Conservation (phyloP, 2,888 invertebrate genomes). For the Belgica antarctica region DNA sequence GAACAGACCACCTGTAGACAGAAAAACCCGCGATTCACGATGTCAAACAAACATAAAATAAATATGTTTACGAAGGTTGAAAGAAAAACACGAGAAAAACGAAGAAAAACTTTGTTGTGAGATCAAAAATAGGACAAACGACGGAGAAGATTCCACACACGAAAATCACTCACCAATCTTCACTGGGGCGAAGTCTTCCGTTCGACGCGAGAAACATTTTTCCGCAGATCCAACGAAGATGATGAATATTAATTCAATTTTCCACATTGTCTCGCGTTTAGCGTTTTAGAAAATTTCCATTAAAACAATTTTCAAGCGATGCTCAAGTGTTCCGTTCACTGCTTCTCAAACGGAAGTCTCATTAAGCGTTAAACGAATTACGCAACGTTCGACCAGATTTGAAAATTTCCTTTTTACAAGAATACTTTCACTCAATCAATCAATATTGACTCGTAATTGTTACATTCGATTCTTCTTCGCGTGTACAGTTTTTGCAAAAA, state of each 20-base stretch:
- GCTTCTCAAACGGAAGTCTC: background rate
- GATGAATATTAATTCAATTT: slow-evolving; percentile 36
- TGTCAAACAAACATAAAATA: background rate
- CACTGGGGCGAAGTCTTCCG: background rate
- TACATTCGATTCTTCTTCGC: background rate
- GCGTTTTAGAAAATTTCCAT: slow-evolving; percentile 10
- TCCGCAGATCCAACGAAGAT: slow-evolving; percentile 12
- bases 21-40: background rate
- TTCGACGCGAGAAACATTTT: slow-evolving; percentile 1
- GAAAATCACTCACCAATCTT: slow-evolving; percentile 37
- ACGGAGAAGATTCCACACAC: background rate
- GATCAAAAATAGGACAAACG: background rate
- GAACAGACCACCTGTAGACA: slow-evolving; percentile 41
- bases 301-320: background rate
- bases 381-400: too few relatives aligned
- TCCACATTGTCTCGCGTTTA: background rate
- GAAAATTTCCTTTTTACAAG: background rate
- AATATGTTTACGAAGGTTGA: too few relatives aligned
- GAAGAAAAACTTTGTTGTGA: background rate
- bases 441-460: too few relatives aligned
- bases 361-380: background rate
- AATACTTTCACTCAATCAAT: background rate
- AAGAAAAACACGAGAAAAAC: background rate
- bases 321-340: background rate
- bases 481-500: background rate